phyloP scores from a whole-genome alignment of 2,888 invertebrate genomes.

The Noctua comes region DNA sequence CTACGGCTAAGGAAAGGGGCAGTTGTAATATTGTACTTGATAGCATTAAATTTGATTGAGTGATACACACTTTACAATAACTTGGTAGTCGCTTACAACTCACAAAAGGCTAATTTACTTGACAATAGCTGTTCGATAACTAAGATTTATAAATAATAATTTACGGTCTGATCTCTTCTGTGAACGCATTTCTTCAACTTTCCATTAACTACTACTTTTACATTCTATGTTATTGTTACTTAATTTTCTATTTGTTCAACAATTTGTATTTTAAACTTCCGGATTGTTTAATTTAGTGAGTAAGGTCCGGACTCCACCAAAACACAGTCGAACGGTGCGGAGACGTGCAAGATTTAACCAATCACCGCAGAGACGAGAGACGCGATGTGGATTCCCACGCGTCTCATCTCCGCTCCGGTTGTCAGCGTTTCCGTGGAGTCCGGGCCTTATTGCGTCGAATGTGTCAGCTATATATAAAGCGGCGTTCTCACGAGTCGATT shows the following conservation, averaged over 20 bases:
- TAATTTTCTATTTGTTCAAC: constrained; percentile 28
- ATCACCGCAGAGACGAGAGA: not conserved
- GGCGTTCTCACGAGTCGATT: not conserved
- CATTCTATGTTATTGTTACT: constrained; percentile 41
- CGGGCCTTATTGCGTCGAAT: not conserved
- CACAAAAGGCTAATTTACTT: not conserved
- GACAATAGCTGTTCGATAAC: not conserved
- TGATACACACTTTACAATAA: not conserved
- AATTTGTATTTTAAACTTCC: constrained; percentile 18
- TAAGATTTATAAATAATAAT: constrained; percentile 37
- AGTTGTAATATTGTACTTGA: constrained; percentile 21
- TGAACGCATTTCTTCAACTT: constrained; percentile 47
- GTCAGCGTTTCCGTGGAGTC: not conserved
- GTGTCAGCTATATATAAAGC: constrained; percentile 11
- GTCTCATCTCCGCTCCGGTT: not conserved
- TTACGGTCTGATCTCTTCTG: constrained; percentile 54
- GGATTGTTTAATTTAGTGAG: not conserved
- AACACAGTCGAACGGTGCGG: not conserved
- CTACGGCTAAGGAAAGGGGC: not conserved
- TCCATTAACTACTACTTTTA: constrained; percentile 41
- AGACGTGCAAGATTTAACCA: not conserved
- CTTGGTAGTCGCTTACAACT: constrained; percentile 2
- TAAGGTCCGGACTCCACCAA: not conserved
- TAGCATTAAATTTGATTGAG: constrained; percentile 7
- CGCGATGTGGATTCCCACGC: not conserved